Evolutionary conservation across 2,113 vertebrate species (phyloP).

Genomic region (Syngnathus scovelli): DNA sequence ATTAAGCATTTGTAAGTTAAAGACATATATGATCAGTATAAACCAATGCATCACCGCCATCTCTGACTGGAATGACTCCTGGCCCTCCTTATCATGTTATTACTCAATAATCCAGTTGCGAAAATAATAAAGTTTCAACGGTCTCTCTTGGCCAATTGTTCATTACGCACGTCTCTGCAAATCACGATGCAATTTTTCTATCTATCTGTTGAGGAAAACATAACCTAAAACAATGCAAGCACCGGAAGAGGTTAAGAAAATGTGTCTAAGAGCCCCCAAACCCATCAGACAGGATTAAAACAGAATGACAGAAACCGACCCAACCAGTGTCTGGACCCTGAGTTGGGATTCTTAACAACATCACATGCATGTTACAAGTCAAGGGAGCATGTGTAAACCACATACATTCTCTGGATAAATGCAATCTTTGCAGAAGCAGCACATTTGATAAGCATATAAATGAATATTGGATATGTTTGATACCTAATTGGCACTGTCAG

Average conservation of each 20-base stretch:
- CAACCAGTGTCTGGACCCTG: constrained; percentile 24
- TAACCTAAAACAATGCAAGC: neutral
- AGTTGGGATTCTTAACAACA: neutral
- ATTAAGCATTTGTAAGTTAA: neutral
- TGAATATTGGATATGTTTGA: neutral
- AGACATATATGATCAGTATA: neutral
- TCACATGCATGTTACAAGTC: neutral
- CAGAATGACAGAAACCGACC: constrained; percentile 37
- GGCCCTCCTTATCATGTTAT: constrained; percentile 44
- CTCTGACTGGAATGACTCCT: constrained; percentile 31
- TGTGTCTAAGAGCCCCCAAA: constrained; percentile 23
- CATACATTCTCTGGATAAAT: neutral
- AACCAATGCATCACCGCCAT: constrained; percentile 22
- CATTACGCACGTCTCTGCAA: neutral
- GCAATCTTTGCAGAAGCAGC: neutral
- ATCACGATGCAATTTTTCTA: neutral
- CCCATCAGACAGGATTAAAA: constrained; percentile 55
- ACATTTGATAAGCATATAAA: neutral
- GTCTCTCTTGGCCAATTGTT: neutral
- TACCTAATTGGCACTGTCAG: neutral
- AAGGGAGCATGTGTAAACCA: neutral
- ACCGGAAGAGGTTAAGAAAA: neutral
- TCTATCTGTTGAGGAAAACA: neutral
- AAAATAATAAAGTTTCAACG: constrained; percentile 24
- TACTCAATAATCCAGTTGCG: constrained; percentile 47